A percentile compares a stretch with the other conserved stretches of the same genome.
phyloP scores from a whole-genome alignment of 2,113 vertebrate genomes.

The Coptodon bakossiorum region DNA sequence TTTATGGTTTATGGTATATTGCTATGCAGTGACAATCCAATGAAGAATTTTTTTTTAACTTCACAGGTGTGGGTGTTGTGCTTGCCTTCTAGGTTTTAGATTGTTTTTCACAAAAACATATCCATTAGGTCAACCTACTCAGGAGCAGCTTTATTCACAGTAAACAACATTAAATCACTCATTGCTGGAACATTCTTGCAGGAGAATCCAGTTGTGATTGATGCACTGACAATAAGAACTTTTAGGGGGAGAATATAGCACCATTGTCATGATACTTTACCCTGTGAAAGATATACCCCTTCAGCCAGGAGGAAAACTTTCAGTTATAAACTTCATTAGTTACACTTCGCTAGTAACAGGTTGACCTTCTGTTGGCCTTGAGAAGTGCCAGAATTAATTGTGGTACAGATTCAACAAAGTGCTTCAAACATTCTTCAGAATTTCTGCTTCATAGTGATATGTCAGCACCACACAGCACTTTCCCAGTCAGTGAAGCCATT shows the following conservation, averaged over 20 bases:
- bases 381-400: not conserved
- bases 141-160: not conserved
- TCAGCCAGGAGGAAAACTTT: not conserved
- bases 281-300: not conserved
- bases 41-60: not conserved
- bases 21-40: not conserved
- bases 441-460: not conserved
- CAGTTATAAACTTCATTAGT: not conserved
- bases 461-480: not conserved
- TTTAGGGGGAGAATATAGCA: not conserved
- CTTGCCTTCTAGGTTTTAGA: not conserved
- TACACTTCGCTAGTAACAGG: not conserved
- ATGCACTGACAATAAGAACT: not conserved
- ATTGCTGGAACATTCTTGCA: not conserved
- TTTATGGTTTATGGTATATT: not conserved
- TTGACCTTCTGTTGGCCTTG: not conserved
- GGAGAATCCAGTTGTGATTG: not conserved
- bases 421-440: not conserved
- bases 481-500: not conserved
- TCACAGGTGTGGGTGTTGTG: fast-evolving
- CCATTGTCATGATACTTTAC: not conserved
- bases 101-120: not conserved
- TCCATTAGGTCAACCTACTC: not conserved
- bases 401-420: not conserved
- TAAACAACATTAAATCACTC: not conserved